These are phyloP conservation scores for Mormyrus hasselquistii DNA, from an alignment of 2,797 vertebrate genomes.

Conservation along the genomic window DNA sequence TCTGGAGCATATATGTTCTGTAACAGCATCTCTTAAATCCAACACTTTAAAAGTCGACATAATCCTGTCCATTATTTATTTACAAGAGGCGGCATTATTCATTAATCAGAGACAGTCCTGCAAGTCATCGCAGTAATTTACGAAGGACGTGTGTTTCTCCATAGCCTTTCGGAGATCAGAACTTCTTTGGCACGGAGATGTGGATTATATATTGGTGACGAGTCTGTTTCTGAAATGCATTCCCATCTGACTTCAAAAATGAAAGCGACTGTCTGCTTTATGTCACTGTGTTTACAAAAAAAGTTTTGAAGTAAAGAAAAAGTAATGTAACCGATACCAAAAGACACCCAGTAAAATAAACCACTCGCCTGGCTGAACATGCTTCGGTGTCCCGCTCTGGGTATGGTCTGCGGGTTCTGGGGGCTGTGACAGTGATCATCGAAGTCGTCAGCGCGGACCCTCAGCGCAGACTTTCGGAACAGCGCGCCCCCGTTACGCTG, in stretches of 20 bases:
- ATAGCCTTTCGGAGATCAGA: not conserved
- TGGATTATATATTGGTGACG: constrained; percentile 19
- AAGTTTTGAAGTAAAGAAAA: not conserved
- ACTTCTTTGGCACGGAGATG: constrained; percentile 1
- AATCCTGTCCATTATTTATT: constrained; percentile 24
- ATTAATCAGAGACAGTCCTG: not conserved
- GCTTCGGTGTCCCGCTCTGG: not conserved
- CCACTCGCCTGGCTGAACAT: not conserved
- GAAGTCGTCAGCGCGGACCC: not conserved
- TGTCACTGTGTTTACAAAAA: constrained; percentile 8
- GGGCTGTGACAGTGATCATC: not conserved
- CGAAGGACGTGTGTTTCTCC: not conserved
- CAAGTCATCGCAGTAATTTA: constrained; percentile 9
- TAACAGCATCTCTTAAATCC: constrained; percentile 24
- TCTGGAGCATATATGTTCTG: constrained; percentile 16
- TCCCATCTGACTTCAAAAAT: not conserved
- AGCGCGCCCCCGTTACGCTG: constrained; percentile 10
- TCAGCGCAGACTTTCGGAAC: not conserved
- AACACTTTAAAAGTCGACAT: constrained; percentile 19
- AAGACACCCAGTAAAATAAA: not conserved
- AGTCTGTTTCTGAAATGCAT: constrained; percentile 2
- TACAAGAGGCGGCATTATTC: constrained; percentile 13
- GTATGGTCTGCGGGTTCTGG: not conserved
- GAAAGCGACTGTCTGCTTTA: constrained; percentile 19
- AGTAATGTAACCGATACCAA: not conserved